These are phyloP conservation scores for Heliornis fulica DNA, from an alignment of 2,113 vertebrate genomes.

Conservation along the genomic window DNA sequence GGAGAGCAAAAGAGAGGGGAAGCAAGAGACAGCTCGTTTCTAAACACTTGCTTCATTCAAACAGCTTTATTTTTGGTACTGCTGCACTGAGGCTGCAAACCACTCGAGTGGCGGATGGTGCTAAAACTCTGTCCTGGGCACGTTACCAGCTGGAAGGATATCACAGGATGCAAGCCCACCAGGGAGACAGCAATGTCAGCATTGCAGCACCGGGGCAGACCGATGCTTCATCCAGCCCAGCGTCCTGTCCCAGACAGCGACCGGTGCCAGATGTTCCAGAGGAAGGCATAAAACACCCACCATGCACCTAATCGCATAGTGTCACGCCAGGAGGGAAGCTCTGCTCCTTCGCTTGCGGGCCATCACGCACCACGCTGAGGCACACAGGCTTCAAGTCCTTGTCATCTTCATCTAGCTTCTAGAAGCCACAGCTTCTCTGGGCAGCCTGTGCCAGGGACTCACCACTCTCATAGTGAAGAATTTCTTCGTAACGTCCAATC, in stretches of 20 bases:
- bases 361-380: neutral
- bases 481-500: too few species aligned
- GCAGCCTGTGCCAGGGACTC: too few species aligned
- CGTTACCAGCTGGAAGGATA: constrained; percentile 44
- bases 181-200: neutral
- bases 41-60: constrained; percentile 43
- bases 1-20: neutral
- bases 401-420: neutral
- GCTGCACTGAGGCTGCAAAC: neutral
- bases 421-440: too few species aligned
- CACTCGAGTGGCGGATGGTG: neutral
- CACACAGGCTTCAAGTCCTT: neutral
- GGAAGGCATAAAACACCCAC: neutral
- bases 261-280: neutral
- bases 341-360: neutral
- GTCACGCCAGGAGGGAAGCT: neutral
- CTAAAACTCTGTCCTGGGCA: constrained; percentile 54
- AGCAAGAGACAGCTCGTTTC: neutral
- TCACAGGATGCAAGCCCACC: constrained; percentile 6
- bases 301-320: accelerated
- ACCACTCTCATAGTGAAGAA: too few species aligned
- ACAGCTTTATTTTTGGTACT: constrained; percentile 12
- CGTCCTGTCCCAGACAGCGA: neutral
- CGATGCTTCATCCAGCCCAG: neutral
- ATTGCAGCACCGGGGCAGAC: neutral